Evolutionary conservation across 2,797 vertebrate genomes (phyloP).

Genomic region (Sarcoramphus papa): DNA sequence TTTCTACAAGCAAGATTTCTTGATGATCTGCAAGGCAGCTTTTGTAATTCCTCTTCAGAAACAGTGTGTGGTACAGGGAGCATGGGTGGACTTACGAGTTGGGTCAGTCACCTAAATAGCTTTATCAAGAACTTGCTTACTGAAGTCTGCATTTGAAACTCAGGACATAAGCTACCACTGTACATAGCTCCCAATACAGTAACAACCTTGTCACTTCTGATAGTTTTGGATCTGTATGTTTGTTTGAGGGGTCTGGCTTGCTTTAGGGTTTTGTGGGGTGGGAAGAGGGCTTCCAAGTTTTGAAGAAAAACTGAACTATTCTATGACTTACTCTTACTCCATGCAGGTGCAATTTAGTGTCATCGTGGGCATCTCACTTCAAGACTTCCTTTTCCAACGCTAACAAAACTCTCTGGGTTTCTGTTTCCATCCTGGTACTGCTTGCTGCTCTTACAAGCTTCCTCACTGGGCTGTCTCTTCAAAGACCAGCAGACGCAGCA

Average conservation of each 20-base stretch:
- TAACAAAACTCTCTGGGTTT: constrained; percentile 79
- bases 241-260: neutral
- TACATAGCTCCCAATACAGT: neutral
- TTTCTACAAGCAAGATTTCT: neutral
- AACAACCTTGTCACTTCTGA: neutral
- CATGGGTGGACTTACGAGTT: no score
- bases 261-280: neutral
- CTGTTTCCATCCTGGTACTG: constrained; percentile 77
- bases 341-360: constrained; percentile 57
- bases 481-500: constrained; percentile 85
- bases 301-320: neutral
- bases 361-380: constrained; percentile 48
- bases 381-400: constrained; percentile 68
- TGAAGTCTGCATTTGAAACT: neutral
- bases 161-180: neutral
- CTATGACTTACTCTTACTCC: neutral
- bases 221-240: neutral
- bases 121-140: neutral
- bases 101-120: neutral
- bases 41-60: neutral
- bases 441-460: constrained; percentile 84
- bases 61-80: no score
- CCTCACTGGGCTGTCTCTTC: constrained; percentile 84
- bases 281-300: neutral
- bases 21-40: neutral